Base-by-base conservation (phyloP, 1,140 invertebrate species). In the Araneus ventricosus region DNA sequence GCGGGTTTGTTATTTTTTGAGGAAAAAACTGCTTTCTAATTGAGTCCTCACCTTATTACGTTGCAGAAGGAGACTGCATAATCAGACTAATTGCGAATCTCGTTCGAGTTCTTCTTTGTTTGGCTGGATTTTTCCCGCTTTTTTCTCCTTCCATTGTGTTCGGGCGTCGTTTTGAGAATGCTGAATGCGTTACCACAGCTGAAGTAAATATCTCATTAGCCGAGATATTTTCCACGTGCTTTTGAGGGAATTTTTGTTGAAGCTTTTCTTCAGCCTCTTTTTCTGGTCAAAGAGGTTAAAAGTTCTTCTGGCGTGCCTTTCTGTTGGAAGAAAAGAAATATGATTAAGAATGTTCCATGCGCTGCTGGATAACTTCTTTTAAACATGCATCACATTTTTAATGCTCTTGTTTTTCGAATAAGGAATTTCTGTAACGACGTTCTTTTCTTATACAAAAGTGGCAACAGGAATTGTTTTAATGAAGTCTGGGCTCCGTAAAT, bases 41-140 rank as follows among this genome's bases (percentile, higher is more conserved):
- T 63, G 61, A 63, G 24, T 63, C 61, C 8, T 82, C 22, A 41
- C 37, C 79, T 82, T 82, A 82, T 82, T 82, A 22, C n/a, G 79
- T 24, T 8, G 5, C 20, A 45, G 37, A 41, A 82, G 79, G 41
- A 24, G n/a, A 39, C 4, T 82, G 39, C 79, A 82, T 82, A 82
- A 82, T 82, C 79, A 82, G 22, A 39, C 79, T 82, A 41, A 82
- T 82, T 82, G 79, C 37, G 27, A 82, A n/a, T 82, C 79, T 22
- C 37, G n/a, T 41, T 8, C 2, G 22, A n/a, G n/a, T n/a, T 41
- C 37, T 6, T 41, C 41, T 45, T n/a, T 82, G 20, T 8, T 41
- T 39, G 7, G 20, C 5, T 30, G 10, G 67, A 34, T 6, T 70
- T 34, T 30, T 70, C 17, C 17, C 59, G 1, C 22, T 30, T 61